phyloP scores from a whole-genome alignment of 1,140 invertebrate genomes.

The Formica exsecta region DNA sequence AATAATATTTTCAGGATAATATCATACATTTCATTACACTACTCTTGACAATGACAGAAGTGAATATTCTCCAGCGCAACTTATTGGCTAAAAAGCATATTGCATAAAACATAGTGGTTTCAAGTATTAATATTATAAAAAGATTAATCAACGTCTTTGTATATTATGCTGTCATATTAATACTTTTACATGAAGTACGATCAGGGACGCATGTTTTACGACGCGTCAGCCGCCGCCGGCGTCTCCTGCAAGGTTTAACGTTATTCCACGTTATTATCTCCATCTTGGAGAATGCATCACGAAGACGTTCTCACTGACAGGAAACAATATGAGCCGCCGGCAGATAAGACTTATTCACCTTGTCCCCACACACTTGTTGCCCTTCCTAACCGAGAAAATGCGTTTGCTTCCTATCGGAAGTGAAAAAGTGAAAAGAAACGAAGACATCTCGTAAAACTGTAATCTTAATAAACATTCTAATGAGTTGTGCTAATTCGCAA shows the following conservation, averaged over 20 bases:
- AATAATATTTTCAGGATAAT: constrained; percentile 13
- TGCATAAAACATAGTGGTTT: background rate
- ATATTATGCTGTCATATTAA: constrained; percentile 10
- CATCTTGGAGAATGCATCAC: constrained; percentile 58
- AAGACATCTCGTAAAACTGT: background rate
- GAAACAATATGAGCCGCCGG: constrained; percentile 47
- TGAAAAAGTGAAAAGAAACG: constrained; percentile 7
- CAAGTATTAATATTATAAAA: background rate
- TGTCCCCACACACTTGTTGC: background rate
- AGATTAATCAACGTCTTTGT: constrained; percentile 18
- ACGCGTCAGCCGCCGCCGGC: background rate
- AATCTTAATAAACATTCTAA: background rate
- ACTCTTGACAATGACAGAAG: background rate
- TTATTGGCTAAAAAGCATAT: background rate
- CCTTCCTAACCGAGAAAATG: constrained; percentile 32
- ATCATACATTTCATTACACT: background rate
- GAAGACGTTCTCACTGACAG: constrained; percentile 50
- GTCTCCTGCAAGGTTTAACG: constrained; percentile 27
- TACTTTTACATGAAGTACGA: background rate
- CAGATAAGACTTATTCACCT: constrained; percentile 38
- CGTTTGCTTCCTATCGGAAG: constrained; percentile 32
- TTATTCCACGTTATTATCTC: background rate
- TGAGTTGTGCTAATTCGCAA: constrained; percentile 8
- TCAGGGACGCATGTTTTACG: constrained; percentile 5
- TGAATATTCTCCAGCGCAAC: background rate